Evolutionary conservation across 1,140 invertebrate genomes (phyloP).

Genomic region (Conopomorpha cramerella): DNA sequence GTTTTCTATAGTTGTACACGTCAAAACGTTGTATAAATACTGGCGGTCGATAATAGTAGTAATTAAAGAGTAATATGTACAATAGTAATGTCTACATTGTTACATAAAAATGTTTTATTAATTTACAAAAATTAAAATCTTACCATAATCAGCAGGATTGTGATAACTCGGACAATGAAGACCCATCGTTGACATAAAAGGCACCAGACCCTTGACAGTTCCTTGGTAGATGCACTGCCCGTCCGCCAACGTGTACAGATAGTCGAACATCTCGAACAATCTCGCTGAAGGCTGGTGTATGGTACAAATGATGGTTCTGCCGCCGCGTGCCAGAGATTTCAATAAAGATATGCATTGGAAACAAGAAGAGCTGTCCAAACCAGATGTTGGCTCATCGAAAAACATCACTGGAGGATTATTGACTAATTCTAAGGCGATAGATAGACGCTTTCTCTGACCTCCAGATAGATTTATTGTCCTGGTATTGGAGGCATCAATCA

Average conservation of each 20-base stretch:
- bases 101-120: too few relatives aligned
- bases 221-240: slow-evolving; percentile 94
- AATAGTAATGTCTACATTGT: slow-evolving; percentile 8
- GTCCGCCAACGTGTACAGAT: slow-evolving; percentile 86
- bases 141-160: slow-evolving; percentile 94
- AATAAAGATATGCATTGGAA: slow-evolving; percentile 87
- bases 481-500: slow-evolving; percentile 76
- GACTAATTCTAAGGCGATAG: slow-evolving; percentile 84
- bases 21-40: too few relatives aligned
- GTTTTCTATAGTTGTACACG: too few relatives aligned
- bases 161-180: slow-evolving; percentile 91
- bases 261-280: slow-evolving; percentile 95
- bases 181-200: slow-evolving; percentile 82
- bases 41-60: too few relatives aligned
- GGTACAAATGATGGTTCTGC: slow-evolving; percentile 92
- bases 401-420: slow-evolving; percentile 96
- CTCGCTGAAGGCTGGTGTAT: slow-evolving; percentile 96
- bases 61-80: slow-evolving; percentile 1
- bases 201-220: slow-evolving; percentile 77
- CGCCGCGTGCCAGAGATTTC: slow-evolving; percentile 77
- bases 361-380: slow-evolving; percentile 90
- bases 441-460: slow-evolving; percentile 90
- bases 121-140: slow-evolving; percentile 14
- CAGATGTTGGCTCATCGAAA: slow-evolving; percentile 97
- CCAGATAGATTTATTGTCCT: slow-evolving; percentile 83